Base-by-base conservation (phyloP, 2,888 invertebrate genomes). In the Tetrapedia diversipes region DNA sequence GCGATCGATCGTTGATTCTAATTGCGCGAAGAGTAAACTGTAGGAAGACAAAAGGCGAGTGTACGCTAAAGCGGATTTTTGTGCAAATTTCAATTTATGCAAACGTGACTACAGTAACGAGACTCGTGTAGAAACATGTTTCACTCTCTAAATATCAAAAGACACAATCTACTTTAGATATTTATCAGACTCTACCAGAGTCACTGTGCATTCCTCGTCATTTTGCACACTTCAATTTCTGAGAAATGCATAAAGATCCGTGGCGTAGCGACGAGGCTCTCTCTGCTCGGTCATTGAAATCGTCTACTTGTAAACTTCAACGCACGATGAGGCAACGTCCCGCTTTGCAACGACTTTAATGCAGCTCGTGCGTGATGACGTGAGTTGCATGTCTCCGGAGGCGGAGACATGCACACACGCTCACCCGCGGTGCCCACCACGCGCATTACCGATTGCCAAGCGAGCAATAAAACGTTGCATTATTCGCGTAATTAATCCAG, bases 271-370 rank as follows among this genome's bases (percentile, higher is more conserved):
- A 79, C 75, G 72, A 70, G 77, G 27, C 79, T 74, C 77, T 71
- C 64, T n/a, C 27, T n/a, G n/a, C n/a, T n/a, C 68, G 66, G 57
- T 37, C 79, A 73, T 84, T 72, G 82, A 83, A 83, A 79, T 84
- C 83, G 77, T 59, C 79, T 59, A 43, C 60, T 75, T 63, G 71
- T 67, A 74, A 76, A 69, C 76, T 69, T 51, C 63, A 61, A 67
- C 61, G 64, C 77, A 45, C 74, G 74, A 67, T 84, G 85, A 76
- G 56, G 85, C 85, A 82, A 84, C 65, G 81, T 77, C 79, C 79
- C 78, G 80, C 61, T 76, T 80, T 73, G 80, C 80, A 77, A 80
- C 51, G 76, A 51, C 68, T 37, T 65, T 65, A 67, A 82, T 77
- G 80, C 70, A 67, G 68, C 65, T 77, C 57, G 70, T 68, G 81